These are phyloP conservation scores for Periphyllus acericola DNA, from an alignment of 2,888 invertebrate species.

Conservation along the genomic window DNA sequence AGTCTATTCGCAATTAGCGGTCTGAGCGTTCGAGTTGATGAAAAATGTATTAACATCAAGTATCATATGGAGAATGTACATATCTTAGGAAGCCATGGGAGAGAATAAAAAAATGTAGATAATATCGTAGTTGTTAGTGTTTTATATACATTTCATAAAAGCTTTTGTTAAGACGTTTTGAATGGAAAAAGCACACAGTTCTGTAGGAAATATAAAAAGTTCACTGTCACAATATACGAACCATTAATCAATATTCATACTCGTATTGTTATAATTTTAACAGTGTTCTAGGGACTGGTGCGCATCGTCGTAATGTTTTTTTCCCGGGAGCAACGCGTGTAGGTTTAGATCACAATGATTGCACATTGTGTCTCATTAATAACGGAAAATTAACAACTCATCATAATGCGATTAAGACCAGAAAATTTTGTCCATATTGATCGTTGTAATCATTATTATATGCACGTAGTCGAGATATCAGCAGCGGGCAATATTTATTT, in stretches of 20 bases:
- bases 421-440: too few relatives aligned
- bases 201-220: conserved; percentile 6
- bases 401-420: too few relatives aligned
- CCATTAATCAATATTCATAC: conserved; percentile 43
- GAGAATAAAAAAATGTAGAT: neutral
- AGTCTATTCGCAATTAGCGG: too few relatives aligned
- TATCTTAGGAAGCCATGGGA: too few relatives aligned
- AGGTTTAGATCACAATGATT: neutral
- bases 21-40: too few relatives aligned
- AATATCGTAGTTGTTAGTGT: neutral
- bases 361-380: neutral
- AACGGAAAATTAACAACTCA: too few relatives aligned
- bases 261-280: conserved; percentile 13
- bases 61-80: too few relatives aligned
- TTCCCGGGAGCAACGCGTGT: neutral
- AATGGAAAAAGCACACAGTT: conserved; percentile 15
- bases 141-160: conserved; percentile 9
- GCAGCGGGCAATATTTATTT: too few relatives aligned
- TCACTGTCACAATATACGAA: conserved; percentile 5
- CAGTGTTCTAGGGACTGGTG: neutral
- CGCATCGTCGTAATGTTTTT: conserved; percentile 2
- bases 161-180: conserved; percentile 19
- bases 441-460: too few relatives aligned
- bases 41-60: too few relatives aligned
- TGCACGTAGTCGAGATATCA: too few relatives aligned